phyloP scores from a whole-genome alignment of 2,113 vertebrate genomes.

The Toxostoma redivivum region DNA sequence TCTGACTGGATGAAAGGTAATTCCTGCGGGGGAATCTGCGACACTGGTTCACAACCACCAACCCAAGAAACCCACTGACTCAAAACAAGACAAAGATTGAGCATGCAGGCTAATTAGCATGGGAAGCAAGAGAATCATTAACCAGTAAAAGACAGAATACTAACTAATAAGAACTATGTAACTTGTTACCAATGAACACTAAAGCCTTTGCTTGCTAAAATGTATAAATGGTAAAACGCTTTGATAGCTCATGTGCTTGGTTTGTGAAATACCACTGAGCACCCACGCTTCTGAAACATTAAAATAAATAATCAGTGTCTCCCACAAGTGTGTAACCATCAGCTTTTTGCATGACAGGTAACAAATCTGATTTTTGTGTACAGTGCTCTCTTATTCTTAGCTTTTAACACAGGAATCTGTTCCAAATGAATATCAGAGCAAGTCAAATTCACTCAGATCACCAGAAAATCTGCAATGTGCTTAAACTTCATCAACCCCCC shows the following conservation, averaged over 20 bases:
- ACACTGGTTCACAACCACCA: rapidly evolving
- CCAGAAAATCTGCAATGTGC: not conserved
- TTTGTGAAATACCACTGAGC: not conserved
- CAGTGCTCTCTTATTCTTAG: not conserved
- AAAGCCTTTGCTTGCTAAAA: not conserved
- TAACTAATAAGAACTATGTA: not conserved
- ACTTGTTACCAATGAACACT: not conserved
- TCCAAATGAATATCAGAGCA: not conserved
- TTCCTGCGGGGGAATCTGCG: rapidly evolving
- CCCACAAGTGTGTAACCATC: not conserved
- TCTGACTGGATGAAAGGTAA: not conserved
- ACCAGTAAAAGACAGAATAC: not conserved
- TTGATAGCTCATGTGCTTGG: not conserved
- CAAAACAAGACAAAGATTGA: not conserved
- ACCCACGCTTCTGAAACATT: not conserved
- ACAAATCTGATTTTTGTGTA: not conserved
- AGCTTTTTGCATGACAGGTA: not conserved
- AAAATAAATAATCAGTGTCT: not conserved
- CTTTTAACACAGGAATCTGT: not conserved
- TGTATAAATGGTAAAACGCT: not conserved
- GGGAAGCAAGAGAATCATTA: rapidly evolving
- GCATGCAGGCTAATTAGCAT: not conserved
- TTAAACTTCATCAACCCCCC: not conserved
- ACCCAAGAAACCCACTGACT: not conserved
- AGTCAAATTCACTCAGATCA: not conserved